These are phyloP conservation scores for Thrips palmi DNA, from an alignment of 1,140 invertebrate genomes.

Conservation along the genomic window DNA sequence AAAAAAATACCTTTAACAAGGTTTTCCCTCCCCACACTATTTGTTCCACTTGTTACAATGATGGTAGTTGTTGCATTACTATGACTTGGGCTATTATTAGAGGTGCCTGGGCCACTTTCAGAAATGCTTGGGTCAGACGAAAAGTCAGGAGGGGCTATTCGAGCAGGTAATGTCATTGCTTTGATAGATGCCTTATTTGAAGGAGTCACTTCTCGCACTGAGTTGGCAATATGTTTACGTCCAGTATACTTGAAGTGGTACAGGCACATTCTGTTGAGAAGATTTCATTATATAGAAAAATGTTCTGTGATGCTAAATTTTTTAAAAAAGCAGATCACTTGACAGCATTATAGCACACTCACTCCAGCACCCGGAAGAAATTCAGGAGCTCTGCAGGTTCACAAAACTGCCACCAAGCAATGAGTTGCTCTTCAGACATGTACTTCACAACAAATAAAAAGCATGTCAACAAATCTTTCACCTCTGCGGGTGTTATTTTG, in stretches of 20 bases:
- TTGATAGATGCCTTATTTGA: slow-evolving; percentile 33
- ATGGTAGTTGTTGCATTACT: not conserved
- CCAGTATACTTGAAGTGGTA: slow-evolving; percentile 80
- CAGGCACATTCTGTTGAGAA: slow-evolving; percentile 47
- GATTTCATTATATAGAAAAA: slow-evolving; percentile 6
- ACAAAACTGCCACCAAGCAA: slow-evolving; percentile 79
- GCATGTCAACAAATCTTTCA: slow-evolving; percentile 74
- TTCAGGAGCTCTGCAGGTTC: slow-evolving; percentile 50
- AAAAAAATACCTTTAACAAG: slow-evolving; percentile 7
- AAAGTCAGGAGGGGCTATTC: slow-evolving; percentile 52
- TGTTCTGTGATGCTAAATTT: not conserved
- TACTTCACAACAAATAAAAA: slow-evolving; percentile 85
- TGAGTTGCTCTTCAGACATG: slow-evolving; percentile 68
- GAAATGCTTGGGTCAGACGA: slow-evolving; percentile 23
- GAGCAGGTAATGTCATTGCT: slow-evolving; percentile 55
- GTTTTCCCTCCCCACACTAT: slow-evolving; percentile 18
- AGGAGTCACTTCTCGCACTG: slow-evolving; percentile 26
- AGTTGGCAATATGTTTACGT: slow-evolving; percentile 45
- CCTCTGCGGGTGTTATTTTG: slow-evolving; percentile 44
- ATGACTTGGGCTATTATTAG: no score
- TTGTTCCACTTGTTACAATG: slow-evolving; percentile 12
- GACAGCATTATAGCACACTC: slow-evolving; percentile 27
- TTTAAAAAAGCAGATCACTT: no score
- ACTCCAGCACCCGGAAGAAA: slow-evolving; percentile 68
- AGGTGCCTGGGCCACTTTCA: slow-evolving; percentile 9